A percentile compares a stretch with the other conserved stretches of the same genome.
These are phyloP conservation scores for Microctonus brassicae DNA, from an alignment of 2,888 invertebrate genomes.

Conservation along the genomic window DNA sequence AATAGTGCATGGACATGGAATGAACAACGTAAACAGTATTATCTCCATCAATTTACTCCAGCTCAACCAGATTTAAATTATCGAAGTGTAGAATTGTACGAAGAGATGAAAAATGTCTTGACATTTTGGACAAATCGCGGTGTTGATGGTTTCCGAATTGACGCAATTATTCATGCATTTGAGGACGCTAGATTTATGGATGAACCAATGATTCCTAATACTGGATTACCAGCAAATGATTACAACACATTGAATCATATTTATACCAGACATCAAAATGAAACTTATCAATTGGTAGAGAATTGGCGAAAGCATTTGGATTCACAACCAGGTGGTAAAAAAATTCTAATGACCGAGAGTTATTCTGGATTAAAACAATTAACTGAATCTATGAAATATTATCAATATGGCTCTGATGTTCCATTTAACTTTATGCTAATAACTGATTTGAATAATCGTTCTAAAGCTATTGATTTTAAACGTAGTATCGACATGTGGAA, in stretches of 20 bases:
- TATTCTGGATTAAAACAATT: constrained; percentile 71
- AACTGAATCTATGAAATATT: constrained; percentile 71
- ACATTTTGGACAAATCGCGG: constrained; percentile 73
- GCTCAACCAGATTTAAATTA: constrained; percentile 78
- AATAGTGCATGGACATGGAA: constrained; percentile 76
- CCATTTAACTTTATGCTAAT: constrained; percentile 79
- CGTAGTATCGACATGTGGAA: constrained; percentile 73
- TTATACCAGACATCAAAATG: constrained; percentile 60
- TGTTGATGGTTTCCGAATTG: constrained; percentile 74
- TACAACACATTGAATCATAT: constrained; percentile 62
- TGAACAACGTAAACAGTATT: constrained; percentile 72
- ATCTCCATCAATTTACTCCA: constrained; percentile 74
- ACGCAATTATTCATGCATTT: constrained; percentile 58
- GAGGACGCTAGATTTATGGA: constrained; percentile 55
- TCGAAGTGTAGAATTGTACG: constrained; percentile 71
- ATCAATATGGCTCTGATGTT: constrained; percentile 57
- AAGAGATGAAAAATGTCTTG: constrained; percentile 71
- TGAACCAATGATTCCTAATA: constrained; percentile 54
- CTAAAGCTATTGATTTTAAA: constrained; percentile 72
- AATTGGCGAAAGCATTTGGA: constrained; percentile 74
- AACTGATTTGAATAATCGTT: constrained; percentile 61
- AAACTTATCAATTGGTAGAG: constrained; percentile 66
- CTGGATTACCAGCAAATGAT: constrained; percentile 45
- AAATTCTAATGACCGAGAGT: constrained; percentile 76
- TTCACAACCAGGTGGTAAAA: constrained; percentile 65